Conservation (phyloP, 2,888 invertebrate genomes). For the Microplitis manilae region DNA sequence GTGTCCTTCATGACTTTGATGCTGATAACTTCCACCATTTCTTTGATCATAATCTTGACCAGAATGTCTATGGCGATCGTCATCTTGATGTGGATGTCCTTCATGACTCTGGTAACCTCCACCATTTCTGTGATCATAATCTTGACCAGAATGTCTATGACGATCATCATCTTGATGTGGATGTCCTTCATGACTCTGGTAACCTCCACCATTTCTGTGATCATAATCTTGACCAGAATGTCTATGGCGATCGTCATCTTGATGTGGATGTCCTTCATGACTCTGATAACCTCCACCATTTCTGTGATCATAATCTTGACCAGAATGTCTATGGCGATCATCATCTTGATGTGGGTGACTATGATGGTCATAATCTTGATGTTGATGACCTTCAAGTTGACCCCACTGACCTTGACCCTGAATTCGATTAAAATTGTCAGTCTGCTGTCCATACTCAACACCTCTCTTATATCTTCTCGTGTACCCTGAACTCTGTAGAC, state of each 20-base stretch:
- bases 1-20: neutral
- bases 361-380: neutral
- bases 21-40: neutral
- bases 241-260: constrained; percentile 46
- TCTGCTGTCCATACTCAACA: constrained; percentile 50
- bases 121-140: constrained; percentile 37
- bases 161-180: constrained; percentile 31
- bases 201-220: neutral
- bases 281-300: neutral
- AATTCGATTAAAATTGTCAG: neutral
- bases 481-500: constrained; percentile 26
- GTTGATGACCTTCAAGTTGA: neutral
- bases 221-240: neutral
- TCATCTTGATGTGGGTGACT: constrained; percentile 24
- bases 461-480: constrained; percentile 53
- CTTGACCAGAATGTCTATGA: constrained; percentile 36
- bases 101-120: neutral
- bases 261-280: constrained; percentile 42
- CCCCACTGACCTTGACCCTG: no score
- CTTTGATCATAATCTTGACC: neutral
- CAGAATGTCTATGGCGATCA: constrained; percentile 36
- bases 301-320: constrained; percentile 37
- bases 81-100: constrained; percentile 47
- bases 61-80: constrained; percentile 41
- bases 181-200: constrained; percentile 15